Percentiles rank a stretch among this genome's conserved stretches.
These are phyloP conservation scores for Bryconaethiops microstoma DNA, from an alignment of 2,797 vertebrate species.

Conservation along the genomic window DNA sequence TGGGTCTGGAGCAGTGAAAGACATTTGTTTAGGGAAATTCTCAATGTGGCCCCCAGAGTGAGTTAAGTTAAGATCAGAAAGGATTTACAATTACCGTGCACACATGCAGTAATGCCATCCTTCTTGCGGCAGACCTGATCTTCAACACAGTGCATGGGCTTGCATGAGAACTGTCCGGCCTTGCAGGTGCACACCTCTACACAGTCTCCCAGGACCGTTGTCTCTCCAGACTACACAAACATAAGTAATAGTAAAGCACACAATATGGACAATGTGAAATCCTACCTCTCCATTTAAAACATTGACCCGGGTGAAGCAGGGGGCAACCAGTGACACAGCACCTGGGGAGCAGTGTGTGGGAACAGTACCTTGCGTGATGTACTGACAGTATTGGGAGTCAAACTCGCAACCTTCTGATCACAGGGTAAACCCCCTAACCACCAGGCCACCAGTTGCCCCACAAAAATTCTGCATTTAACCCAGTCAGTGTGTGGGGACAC, in stretches of 20 bases:
- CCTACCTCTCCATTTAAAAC: too few species aligned
- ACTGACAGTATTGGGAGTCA: too few species aligned
- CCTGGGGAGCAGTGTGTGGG: too few species aligned
- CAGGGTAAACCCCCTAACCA: too few species aligned
- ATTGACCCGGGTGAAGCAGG: too few species aligned
- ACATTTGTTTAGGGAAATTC: constrained; percentile 5
- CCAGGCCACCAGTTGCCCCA: too few species aligned
- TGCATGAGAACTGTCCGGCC: constrained; percentile 61
- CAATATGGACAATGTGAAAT: too few species aligned
- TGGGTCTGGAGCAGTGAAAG: constrained; percentile 67
- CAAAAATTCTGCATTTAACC: too few species aligned
- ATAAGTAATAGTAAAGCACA: background rate
- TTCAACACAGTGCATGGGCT: constrained; percentile 54
- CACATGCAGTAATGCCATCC: constrained; percentile 64
- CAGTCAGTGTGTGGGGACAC: too few species aligned
- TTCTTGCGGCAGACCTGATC: constrained; percentile 62
- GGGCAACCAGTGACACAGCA: too few species aligned
- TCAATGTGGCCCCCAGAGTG: background rate
- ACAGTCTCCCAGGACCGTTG: constrained; percentile 63
- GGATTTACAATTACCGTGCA: background rate
- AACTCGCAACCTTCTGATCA: too few species aligned
- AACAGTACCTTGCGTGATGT: too few species aligned
- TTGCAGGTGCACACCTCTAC: constrained; percentile 68
- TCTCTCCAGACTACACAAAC: constrained; percentile 63
- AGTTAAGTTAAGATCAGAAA: constrained; percentile 42